Evolutionary conservation across 2,888 invertebrate species (phyloP).

Genomic region (Himalopsyche kuldschensis): DNA sequence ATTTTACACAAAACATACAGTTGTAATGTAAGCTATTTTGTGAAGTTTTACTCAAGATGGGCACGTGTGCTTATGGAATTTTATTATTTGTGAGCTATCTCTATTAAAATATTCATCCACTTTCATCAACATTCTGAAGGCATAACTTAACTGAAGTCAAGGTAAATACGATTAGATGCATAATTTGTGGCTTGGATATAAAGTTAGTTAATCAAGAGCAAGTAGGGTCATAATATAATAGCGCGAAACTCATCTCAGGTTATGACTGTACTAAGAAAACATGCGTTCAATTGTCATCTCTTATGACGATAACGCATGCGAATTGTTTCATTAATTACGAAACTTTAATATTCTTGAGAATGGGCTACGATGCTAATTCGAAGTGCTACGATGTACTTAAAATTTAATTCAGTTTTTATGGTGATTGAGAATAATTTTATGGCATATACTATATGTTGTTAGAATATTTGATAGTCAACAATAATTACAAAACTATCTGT

Average conservation of each 20-base stretch:
- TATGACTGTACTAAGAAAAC: background rate
- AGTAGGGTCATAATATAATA: background rate
- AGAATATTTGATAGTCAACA: too few relatives aligned
- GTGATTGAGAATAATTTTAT: too few relatives aligned
- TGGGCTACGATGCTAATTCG: background rate
- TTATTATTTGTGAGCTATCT: background rate
- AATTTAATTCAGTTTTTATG: background rate
- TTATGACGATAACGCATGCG: conserved; percentile 12
- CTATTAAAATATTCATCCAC: background rate
- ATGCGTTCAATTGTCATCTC: conserved; percentile 22
- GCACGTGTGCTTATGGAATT: background rate
- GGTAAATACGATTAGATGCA: background rate
- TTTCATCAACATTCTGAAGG: background rate
- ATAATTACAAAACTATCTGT: too few relatives aligned
- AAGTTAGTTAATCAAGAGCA: background rate
- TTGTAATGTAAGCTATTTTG: background rate
- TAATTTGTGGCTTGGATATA: background rate
- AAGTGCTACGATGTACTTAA: background rate
- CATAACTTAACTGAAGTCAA: background rate
- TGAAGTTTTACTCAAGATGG: background rate
- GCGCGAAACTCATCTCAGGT: background rate
- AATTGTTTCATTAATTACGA: conserved; percentile 11
- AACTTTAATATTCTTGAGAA: conserved; percentile 13
- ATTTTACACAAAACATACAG: too few relatives aligned
- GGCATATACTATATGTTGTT: too few relatives aligned